These are phyloP conservation scores for Notarius lentiginosus DNA, from an alignment of 2,113 vertebrate species.

Conservation along the genomic window DNA sequence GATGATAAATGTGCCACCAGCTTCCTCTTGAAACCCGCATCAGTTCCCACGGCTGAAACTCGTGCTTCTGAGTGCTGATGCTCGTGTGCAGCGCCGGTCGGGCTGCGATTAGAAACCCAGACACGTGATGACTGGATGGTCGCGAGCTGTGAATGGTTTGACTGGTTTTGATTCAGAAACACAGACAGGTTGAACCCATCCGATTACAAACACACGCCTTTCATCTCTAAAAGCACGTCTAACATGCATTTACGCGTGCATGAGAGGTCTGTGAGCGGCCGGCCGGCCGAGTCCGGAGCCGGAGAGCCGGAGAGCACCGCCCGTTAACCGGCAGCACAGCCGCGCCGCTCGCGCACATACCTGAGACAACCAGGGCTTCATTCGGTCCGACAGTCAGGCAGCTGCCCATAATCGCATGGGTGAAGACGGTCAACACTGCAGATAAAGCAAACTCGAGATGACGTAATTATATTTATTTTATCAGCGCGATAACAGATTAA, in stretches of 20 bases:
- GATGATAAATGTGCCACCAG: background rate
- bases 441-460: background rate
- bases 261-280: background rate
- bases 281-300: background rate
- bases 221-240: background rate
- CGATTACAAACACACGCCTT: background rate
- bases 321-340: background rate
- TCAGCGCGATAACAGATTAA: background rate
- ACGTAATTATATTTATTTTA: background rate
- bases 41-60: background rate
- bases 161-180: background rate
- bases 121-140: background rate
- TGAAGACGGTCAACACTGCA: background rate
- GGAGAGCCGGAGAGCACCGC: too few species aligned
- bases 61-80: background rate
- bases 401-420: conserved; percentile 77
- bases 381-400: conserved; percentile 91
- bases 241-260: too few species aligned
- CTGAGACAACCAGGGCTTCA: conserved; percentile 89
- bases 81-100: background rate
- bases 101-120: too few species aligned
- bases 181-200: background rate
- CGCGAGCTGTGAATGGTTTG: background rate
- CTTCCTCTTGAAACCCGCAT: background rate
- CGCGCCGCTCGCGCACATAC: conserved; percentile 41